Evolutionary conservation across 2,113 vertebrate genomes (phyloP).

Genomic region (Xenopus borealis): DNA sequence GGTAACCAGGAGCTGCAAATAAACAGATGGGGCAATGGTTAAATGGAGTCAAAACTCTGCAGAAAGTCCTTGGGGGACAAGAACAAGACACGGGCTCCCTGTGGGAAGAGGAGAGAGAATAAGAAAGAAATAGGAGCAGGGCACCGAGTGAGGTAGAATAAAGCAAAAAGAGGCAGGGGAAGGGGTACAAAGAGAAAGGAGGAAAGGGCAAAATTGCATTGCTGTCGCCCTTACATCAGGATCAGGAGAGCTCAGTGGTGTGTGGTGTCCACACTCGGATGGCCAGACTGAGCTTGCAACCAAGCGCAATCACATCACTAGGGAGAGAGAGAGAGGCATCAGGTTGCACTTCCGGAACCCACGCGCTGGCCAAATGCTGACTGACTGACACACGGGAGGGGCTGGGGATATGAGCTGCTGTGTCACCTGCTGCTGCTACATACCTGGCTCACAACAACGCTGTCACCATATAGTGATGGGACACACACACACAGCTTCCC

Average conservation of each 20-base stretch:
- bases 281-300: background rate
- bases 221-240: background rate
- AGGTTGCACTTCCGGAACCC: constrained; percentile 11
- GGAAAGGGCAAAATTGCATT: too few species aligned
- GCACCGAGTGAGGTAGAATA: background rate
- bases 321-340: constrained; percentile 12
- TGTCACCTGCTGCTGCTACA: too few species aligned
- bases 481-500: too few species aligned
- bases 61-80: background rate
- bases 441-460: too few species aligned
- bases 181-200: background rate
- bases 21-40: fast-evolving
- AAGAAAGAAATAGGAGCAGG: background rate
- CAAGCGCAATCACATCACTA: background rate
- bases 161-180: too few species aligned
- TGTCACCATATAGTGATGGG: too few species aligned
- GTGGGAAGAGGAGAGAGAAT: background rate
- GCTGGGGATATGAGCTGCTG: background rate
- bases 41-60: background rate
- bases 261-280: background rate
- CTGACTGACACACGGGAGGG: constrained; percentile 7
- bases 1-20: constrained; percentile 41
- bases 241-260: too few species aligned
- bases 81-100: background rate
- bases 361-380: background rate